Conservation (phyloP, 2,888 invertebrate genomes). For the Panorpa germanica region DNA sequence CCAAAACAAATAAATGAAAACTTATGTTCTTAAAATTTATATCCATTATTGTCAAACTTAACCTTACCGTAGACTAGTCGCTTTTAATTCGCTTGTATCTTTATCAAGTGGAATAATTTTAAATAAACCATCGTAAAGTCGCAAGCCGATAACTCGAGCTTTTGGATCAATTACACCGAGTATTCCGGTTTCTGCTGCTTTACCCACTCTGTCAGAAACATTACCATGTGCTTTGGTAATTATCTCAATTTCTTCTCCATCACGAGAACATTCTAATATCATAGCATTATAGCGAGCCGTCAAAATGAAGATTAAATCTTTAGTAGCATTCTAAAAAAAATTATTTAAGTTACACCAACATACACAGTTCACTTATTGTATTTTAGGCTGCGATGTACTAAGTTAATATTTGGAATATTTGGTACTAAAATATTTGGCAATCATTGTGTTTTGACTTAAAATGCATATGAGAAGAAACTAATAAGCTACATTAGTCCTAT, state of each 20-base stretch:
- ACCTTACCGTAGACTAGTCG: constrained; percentile 53
- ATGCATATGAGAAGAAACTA: too few relatives aligned
- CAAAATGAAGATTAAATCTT: constrained; percentile 83
- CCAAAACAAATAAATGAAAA: constrained; percentile 6
- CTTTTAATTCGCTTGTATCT: constrained; percentile 84
- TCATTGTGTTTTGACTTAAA: too few relatives aligned
- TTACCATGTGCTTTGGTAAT: constrained; percentile 92
- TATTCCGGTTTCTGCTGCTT: constrained; percentile 89
- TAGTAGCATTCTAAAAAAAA: constrained; percentile 59
- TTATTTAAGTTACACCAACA: background rate
- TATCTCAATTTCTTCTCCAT: constrained; percentile 72
- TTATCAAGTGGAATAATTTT: constrained; percentile 94
- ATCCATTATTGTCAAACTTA: constrained; percentile 6
- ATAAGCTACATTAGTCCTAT: constrained; percentile 7
- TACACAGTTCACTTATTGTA: background rate
- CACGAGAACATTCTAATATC: constrained; percentile 74
- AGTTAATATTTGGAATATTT: too few relatives aligned
- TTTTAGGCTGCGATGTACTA: constrained; percentile 1
- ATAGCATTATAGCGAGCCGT: constrained; percentile 92
- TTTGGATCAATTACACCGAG: constrained; percentile 92
- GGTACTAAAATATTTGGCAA: too few relatives aligned
- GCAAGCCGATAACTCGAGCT: constrained; percentile 83
- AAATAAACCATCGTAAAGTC: constrained; percentile 90
- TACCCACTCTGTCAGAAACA: constrained; percentile 86
- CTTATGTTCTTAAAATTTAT: constrained; percentile 1